phyloP scores from a whole-genome alignment of 2,113 vertebrate genomes.

The Oceanodroma tethys region DNA sequence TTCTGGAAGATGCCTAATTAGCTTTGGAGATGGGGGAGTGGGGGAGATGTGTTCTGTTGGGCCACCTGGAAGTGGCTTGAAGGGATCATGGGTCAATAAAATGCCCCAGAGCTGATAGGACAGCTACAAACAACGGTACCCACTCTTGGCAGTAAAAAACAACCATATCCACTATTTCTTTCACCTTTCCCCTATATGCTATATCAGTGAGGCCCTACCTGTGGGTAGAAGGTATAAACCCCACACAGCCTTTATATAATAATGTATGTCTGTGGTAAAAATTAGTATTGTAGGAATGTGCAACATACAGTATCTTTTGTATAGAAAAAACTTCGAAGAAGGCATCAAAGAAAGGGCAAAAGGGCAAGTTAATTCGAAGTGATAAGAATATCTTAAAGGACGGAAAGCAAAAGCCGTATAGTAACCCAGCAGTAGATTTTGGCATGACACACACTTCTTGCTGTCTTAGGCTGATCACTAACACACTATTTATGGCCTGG shows the following conservation, averaged over 20 bases:
- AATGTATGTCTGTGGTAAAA: neutral
- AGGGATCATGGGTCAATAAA: neutral
- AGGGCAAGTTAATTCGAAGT: neutral
- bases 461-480: neutral
- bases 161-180: neutral
- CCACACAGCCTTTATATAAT: neutral
- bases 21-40: neutral
- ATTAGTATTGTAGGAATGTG: neutral
- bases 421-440: neutral
- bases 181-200: neutral
- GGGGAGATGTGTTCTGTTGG: neutral
- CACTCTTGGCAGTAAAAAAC: neutral
- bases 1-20: neutral
- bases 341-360: neutral
- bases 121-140: neutral
- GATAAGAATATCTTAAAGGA: neutral
- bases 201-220: fast-evolving
- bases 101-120: neutral
- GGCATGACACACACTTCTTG: neutral
- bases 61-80: neutral
- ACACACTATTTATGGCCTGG: neutral
- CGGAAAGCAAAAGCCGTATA: neutral
- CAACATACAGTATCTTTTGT: neutral
- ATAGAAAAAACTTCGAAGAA: neutral
- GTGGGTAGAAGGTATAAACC: neutral